Percentiles rank a stretch among this genome's conserved stretches.
Evolutionary conservation across 2,113 vertebrate genomes (phyloP).

Genomic region (Hoplias malabaricus): DNA sequence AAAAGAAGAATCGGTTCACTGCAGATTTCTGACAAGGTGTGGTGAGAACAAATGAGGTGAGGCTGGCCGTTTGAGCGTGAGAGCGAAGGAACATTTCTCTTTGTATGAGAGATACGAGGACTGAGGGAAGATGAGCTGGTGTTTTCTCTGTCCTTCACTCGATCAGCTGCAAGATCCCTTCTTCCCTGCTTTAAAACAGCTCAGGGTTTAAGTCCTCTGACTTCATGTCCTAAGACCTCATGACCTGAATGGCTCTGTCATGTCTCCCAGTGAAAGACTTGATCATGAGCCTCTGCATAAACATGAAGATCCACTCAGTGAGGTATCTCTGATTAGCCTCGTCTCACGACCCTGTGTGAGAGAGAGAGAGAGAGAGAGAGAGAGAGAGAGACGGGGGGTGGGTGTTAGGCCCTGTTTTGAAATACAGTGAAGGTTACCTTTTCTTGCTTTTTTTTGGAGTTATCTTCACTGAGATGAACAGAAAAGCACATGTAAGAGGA

Average conservation of each 20-base stretch:
- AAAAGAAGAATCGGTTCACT: background rate
- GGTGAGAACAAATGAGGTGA: background rate
- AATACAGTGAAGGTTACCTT: background rate
- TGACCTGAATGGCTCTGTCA: too few relatives aligned
- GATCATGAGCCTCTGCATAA: too few relatives aligned
- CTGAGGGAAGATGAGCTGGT: background rate
- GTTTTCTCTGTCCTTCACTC: background rate
- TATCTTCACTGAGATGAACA: too few relatives aligned
- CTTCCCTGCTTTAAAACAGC: too few relatives aligned
- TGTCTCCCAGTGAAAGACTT: too few relatives aligned
- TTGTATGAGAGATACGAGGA: background rate
- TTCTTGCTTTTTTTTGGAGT: too few relatives aligned
- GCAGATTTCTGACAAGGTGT: background rate
- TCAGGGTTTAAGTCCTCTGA: too few relatives aligned
- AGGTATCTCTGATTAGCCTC: too few relatives aligned
- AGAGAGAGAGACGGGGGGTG: conserved; percentile 35
- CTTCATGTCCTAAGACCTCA: too few relatives aligned
- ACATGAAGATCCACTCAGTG: too few relatives aligned
- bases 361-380: conserved; percentile 49
- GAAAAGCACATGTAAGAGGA: too few relatives aligned
- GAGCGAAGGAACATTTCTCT: background rate
- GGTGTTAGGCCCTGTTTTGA: background rate
- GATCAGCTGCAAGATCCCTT: background rate
- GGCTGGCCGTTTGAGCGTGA: background rate
- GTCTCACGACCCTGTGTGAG: too few relatives aligned